Evolutionary conservation across 1,140 invertebrate species (phyloP).

Genomic region (Aphaenogaster floridana): DNA sequence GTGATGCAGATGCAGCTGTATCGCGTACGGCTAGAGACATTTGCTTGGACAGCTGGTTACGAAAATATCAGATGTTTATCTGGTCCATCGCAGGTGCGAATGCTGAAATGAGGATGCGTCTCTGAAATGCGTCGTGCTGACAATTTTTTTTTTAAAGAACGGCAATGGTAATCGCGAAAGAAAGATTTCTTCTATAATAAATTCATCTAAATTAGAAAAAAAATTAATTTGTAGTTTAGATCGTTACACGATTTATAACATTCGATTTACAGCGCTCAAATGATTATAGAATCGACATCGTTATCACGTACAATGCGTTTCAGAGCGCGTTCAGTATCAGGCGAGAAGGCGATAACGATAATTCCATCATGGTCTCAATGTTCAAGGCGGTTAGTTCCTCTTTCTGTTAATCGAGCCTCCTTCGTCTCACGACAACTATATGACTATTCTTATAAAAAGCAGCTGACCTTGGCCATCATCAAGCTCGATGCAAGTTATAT

Average conservation of each 20-base stretch:
- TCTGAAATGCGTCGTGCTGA: neutral
- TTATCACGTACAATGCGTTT: neutral
- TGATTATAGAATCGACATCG: neutral
- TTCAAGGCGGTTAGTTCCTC: conserved; percentile 25
- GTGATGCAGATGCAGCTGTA: neutral
- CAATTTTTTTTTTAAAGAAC: neutral
- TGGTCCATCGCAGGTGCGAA: neutral
- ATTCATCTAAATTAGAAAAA: neutral
- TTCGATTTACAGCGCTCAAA: neutral
- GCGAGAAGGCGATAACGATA: conserved; percentile 33
- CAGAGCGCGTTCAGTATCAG: neutral
- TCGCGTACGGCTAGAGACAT: neutral
- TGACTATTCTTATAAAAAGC: conserved; percentile 67
- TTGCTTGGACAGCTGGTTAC: neutral
- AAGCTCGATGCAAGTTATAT: conserved; percentile 43
- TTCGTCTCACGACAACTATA: conserved; percentile 10
- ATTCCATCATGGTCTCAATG: conserved; percentile 7
- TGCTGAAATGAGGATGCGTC: neutral
- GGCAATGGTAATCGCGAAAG: neutral
- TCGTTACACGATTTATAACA: neutral
- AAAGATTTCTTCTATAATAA: neutral
- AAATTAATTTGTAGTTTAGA: neutral
- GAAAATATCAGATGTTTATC: neutral
- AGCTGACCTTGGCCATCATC: conserved; percentile 64
- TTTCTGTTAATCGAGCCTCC: conserved; percentile 60